A percentile compares a stretch with the other conserved stretches of the same genome.
These are phyloP conservation scores for Apteryx owenii DNA, from an alignment of 2,113 vertebrate species.

Conservation along the genomic window DNA sequence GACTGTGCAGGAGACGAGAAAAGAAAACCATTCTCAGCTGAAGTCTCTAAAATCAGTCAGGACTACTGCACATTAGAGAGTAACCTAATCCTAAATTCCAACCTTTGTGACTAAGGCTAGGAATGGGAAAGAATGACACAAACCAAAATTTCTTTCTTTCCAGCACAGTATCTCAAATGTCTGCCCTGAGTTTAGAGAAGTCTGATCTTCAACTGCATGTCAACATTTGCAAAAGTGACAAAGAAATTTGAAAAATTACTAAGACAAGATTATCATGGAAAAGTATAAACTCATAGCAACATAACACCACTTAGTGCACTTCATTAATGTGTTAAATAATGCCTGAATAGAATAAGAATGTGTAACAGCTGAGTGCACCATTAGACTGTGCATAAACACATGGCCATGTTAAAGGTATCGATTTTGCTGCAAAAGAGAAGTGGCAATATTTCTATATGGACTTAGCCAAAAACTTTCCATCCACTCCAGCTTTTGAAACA, in stretches of 20 bases:
- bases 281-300: not conserved
- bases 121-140: not conserved
- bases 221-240: not conserved
- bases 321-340: conserved; percentile 20
- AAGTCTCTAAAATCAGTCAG: not conserved
- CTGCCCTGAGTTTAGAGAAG: not conserved
- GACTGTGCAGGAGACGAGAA: not conserved
- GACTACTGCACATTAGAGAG: not conserved
- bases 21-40: conserved; percentile 7
- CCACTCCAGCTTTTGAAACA: conserved; percentile 51
- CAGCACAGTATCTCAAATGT: not conserved
- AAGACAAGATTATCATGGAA: not conserved
- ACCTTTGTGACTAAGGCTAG: not conserved
- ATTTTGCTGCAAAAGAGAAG: not conserved
- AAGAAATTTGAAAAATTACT: not conserved
- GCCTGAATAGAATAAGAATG: not conserved
- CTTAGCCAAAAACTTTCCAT: conserved; percentile 38
- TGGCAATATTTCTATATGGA: not conserved
- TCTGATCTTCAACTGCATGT: not conserved
- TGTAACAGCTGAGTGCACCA: conserved; percentile 7
- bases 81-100: not conserved
- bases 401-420: not conserved
- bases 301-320: not conserved
- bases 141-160: not conserved
- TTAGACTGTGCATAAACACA: conserved; percentile 5